Evolutionary conservation across 2,888 invertebrate genomes (phyloP).

Genomic region (Halictus quadricinctus): DNA sequence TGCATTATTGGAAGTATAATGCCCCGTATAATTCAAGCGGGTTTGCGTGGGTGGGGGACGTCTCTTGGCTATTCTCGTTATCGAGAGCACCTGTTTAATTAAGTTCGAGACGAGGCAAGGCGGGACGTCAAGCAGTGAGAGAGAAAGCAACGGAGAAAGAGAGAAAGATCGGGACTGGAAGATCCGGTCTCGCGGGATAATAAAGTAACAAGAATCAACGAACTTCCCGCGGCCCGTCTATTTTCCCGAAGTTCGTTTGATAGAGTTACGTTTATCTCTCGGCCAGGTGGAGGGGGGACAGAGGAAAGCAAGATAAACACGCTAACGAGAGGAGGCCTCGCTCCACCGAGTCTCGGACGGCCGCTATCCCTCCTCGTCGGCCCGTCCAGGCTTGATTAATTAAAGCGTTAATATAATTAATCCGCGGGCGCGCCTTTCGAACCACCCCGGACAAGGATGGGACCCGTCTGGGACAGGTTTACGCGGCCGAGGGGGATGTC

Average conservation of each 20-base stretch:
- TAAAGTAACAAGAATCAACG: conserved; percentile 13
- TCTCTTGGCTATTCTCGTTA: background rate
- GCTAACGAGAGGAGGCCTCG: conserved; percentile 49
- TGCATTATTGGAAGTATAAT: background rate
- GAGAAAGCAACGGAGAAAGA: background rate
- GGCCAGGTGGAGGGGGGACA: conserved; percentile 16
- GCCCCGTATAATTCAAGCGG: background rate
- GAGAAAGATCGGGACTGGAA: background rate
- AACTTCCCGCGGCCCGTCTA: conserved; percentile 29
- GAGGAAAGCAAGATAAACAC: conserved; percentile 59
- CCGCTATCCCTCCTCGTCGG: conserved; percentile 5
- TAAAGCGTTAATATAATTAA: conserved; percentile 63
- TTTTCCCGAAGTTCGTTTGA: conserved; percentile 45
- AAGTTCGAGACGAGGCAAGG: background rate
- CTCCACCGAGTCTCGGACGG: background rate
- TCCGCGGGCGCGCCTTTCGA: conserved; percentile 21
- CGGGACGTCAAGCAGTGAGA: background rate
- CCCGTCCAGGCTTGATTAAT: conserved; percentile 53
- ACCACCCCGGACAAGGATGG: background rate
- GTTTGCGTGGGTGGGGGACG: background rate
- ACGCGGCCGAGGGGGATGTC: conserved; percentile 32
- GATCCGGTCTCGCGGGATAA: background rate
- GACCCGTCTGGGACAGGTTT: conserved; percentile 40
- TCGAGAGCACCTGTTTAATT: conserved; percentile 27
- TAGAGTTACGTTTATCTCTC: conserved; percentile 47